phyloP scores from a whole-genome alignment of 2,797 vertebrate genomes.

The Chaunax sp. region DNA sequence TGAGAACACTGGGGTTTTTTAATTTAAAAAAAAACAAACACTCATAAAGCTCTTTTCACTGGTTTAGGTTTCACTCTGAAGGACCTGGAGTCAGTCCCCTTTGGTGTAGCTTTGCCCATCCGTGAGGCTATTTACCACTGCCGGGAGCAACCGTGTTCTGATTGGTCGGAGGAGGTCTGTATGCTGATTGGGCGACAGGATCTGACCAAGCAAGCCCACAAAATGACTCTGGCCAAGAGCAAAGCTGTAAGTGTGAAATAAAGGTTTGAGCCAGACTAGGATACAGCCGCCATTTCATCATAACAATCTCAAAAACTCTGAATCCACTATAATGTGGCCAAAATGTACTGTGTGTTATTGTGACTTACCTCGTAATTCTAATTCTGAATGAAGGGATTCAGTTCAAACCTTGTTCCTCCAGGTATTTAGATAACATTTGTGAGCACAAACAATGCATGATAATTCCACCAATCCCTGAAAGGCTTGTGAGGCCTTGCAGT shows the following conservation, averaged over 20 bases:
- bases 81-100: slow-evolving; percentile 95
- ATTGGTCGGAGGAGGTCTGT: slow-evolving; percentile 97
- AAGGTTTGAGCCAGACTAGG: not conserved
- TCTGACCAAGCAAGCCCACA: slow-evolving; percentile 94
- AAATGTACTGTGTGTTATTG: not conserved
- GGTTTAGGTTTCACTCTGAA: slow-evolving; percentile 91
- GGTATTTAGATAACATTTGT: not conserved
- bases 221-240: slow-evolving; percentile 90
- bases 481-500: not conserved
- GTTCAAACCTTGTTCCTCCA: not conserved
- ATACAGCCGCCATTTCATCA: fast-evolving
- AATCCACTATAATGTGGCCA: no score
- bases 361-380: not conserved
- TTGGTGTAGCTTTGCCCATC: slow-evolving; percentile 95
- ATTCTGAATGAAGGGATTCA: not conserved
- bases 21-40: no score
- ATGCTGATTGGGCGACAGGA: slow-evolving; percentile 96
- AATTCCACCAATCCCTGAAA: not conserved
- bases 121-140: slow-evolving; percentile 96
- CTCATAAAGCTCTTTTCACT: not conserved
- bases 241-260: slow-evolving; percentile 89
- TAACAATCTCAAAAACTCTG: no score
- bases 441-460: not conserved
- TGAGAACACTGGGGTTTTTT: not conserved
- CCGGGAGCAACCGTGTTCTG: slow-evolving; percentile 92